Conservation (phyloP, 2,888 invertebrate genomes). For the Lithophane socia region DNA sequence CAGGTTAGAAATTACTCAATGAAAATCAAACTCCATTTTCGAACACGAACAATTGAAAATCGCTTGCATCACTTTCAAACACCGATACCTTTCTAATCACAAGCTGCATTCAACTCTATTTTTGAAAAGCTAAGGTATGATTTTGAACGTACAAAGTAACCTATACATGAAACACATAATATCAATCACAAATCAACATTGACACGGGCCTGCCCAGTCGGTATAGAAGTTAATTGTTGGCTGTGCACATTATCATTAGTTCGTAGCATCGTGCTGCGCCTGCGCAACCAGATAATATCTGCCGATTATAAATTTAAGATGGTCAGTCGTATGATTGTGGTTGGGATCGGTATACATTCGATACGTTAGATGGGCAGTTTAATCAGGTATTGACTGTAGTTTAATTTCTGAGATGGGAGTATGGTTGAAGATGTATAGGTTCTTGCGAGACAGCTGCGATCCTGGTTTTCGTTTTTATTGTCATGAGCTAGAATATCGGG, state of each 20-base stretch:
- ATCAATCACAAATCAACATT: constrained; percentile 89
- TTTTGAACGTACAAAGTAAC: constrained; percentile 14
- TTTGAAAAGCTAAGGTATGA: accelerated
- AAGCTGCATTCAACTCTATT: constrained; percentile 14
- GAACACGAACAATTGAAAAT: constrained; percentile 10
- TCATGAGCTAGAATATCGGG: not conserved
- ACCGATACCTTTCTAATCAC: not conserved
- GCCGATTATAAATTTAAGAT: constrained; percentile 74
- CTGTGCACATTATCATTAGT: constrained; percentile 81
- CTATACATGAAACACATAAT: constrained; percentile 74
- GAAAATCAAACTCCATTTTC: not conserved
- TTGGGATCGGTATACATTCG: constrained; percentile 44
- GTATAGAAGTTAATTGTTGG: constrained; percentile 84
- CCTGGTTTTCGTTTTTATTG: constrained; percentile 7
- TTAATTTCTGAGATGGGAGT: constrained; percentile 50
- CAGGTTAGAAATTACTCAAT: constrained; percentile 4
- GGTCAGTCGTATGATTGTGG: constrained; percentile 68
- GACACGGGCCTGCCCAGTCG: constrained; percentile 83
- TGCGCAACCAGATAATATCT: constrained; percentile 79
- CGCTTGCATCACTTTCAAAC: constrained; percentile 27
- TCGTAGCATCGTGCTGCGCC: constrained; percentile 69
- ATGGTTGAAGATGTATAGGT: constrained; percentile 9
- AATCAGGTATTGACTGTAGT: constrained; percentile 47
- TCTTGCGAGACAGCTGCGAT: not conserved
- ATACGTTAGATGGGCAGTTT: constrained; percentile 51